Percentiles rank a stretch among this genome's conserved stretches.
Conservation (phyloP, 2,113 vertebrate genomes). For the Sula dactylatra region DNA sequence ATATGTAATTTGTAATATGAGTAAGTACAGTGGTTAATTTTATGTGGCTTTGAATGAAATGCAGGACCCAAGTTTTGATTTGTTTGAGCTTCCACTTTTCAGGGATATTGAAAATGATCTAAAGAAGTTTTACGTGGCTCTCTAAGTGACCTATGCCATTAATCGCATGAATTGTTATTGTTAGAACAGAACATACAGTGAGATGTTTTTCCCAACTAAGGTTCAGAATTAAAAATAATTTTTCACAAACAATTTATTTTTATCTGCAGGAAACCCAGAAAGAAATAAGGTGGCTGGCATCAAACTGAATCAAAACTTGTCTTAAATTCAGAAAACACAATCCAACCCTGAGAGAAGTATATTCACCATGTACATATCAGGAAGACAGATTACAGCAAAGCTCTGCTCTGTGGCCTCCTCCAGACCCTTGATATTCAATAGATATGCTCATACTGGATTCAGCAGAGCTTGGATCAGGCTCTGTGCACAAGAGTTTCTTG, state of each 20-base stretch:
- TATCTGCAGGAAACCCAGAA: not conserved
- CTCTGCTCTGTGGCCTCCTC: not conserved
- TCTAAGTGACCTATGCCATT: not conserved
- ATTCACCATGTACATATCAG: not conserved
- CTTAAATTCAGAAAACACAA: not conserved
- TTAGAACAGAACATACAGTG: not conserved
- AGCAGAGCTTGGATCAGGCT: conserved; percentile 6
- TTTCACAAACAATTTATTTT: not conserved
- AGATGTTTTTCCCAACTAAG: not conserved
- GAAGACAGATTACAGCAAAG: not conserved
- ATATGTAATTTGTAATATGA: not conserved
- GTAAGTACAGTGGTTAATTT: not conserved
- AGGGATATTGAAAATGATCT: not conserved
- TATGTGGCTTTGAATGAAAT: not conserved
- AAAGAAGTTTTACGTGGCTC: not conserved
- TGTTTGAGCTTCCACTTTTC: not conserved
- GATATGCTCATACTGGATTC: not conserved
- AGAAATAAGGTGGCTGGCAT: not conserved
- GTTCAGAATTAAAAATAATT: not conserved
- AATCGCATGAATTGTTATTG: not conserved
- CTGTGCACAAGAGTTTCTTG: not conserved
- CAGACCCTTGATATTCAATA: not conserved
- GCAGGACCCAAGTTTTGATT: not conserved
- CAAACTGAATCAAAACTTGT: not conserved
- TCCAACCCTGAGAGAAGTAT: not conserved